Percentiles rank a stretch among this genome's conserved stretches.
phyloP scores from a whole-genome alignment of 2,113 vertebrate genomes.

The Gobiocypris rarus region DNA sequence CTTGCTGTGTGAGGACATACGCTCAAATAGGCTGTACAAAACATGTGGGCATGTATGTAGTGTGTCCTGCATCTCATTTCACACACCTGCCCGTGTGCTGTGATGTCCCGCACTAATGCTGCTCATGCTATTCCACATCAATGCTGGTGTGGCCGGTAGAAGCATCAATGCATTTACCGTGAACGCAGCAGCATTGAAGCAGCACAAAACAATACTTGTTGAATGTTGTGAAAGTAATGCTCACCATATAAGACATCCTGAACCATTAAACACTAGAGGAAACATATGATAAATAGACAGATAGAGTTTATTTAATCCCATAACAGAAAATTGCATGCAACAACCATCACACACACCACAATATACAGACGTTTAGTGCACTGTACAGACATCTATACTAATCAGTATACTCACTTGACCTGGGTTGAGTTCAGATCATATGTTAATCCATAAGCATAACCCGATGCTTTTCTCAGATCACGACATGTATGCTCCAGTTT shows the following conservation, averaged over 20 bases:
- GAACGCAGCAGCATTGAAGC: constrained; percentile 30
- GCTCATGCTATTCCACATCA: background rate
- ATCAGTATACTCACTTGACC: constrained; percentile 74
- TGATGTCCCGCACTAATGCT: no score
- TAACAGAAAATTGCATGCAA: constrained; percentile 31
- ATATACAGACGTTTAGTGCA: constrained; percentile 54
- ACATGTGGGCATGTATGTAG: constrained; percentile 24
- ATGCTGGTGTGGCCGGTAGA: background rate
- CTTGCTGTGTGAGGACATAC: no score
- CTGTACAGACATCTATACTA: constrained; percentile 55
- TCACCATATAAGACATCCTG: background rate
- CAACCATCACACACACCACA: constrained; percentile 35
- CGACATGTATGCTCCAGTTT: constrained; percentile 68
- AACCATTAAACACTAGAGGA: background rate
- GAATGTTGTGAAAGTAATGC: constrained; percentile 66
- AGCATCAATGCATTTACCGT: background rate
- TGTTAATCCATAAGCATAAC: constrained; percentile 70
- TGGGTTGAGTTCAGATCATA: constrained; percentile 71
- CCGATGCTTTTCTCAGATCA: constrained; percentile 68
- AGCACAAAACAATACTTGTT: constrained; percentile 73
- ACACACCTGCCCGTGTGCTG: background rate
- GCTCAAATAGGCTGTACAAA: background rate
- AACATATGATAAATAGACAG: background rate
- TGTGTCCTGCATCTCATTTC: background rate
- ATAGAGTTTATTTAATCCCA: background rate